Conservation (phyloP, 2,888 invertebrate species). For the Phasia obesa region DNA sequence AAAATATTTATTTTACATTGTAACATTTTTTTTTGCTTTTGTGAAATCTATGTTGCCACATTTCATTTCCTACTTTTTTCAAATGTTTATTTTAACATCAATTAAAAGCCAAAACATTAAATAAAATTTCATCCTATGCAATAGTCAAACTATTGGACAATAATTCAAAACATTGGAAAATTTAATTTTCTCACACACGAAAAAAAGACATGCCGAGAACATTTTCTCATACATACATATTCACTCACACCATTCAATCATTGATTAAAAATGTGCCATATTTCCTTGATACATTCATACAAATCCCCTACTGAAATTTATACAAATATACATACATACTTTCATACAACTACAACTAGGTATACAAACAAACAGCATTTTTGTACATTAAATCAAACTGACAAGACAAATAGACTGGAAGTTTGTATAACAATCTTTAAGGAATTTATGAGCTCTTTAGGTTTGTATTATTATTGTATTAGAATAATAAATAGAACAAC, state of each 20-base stretch:
- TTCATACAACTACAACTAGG: background rate
- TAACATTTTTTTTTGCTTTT: background rate
- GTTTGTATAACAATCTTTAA: slow-evolving; percentile 56
- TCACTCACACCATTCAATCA: slow-evolving; percentile 37
- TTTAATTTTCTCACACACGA: slow-evolving; percentile 60
- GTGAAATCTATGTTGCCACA: slow-evolving; percentile 49
- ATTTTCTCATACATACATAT: slow-evolving; percentile 6
- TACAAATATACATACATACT: background rate
- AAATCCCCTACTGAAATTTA: background rate
- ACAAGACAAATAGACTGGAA: slow-evolving; percentile 57
- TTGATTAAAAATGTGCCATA: slow-evolving; percentile 45
- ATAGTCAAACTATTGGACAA: slow-evolving; percentile 34
- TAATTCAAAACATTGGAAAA: slow-evolving; percentile 50
- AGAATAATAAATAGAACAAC: slow-evolving; percentile 56
- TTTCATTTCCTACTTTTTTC: slow-evolving; percentile 36
- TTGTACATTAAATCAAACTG: slow-evolving; percentile 21
- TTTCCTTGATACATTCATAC: slow-evolving; percentile 21
- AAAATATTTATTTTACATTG: slow-evolving; percentile 11
- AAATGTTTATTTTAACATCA: slow-evolving; percentile 58
- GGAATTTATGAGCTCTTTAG: slow-evolving; percentile 60
- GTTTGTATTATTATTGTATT: slow-evolving; percentile 50
- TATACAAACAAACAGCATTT: background rate
- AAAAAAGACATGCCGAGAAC: slow-evolving; percentile 23
- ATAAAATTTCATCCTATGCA: slow-evolving; percentile 33
- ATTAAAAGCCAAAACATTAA: slow-evolving; percentile 54